Base-by-base conservation (phyloP, 2,113 vertebrate genomes). In the Bos indicus region DNA sequence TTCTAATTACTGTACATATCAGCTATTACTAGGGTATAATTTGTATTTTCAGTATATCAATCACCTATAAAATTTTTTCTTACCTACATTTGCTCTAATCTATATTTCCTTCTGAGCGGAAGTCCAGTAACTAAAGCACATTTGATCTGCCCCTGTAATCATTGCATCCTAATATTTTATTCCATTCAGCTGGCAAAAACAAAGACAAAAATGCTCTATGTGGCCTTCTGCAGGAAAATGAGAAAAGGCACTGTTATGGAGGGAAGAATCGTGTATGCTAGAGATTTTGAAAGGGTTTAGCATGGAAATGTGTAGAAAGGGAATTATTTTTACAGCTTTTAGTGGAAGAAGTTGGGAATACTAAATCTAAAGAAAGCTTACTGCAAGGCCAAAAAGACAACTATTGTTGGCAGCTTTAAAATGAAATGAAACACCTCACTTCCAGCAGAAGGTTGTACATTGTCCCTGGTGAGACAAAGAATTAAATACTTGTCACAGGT, bases 401-500 rank as follows among this genome's bases (percentile, higher is more conserved):
- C 98, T 84, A 93, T 56, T 94, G 82, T 97, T 97, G 95, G 96
- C 97, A 97, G 93, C 83, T 97, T 97, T 93, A 94, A 97, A 98
- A 93, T 98, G 96, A 98, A 97, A 95, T 46, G 81, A 93, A 98
- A 93, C 86, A 93, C 94, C 92, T 97, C 51, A 52, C 93, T 87
- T 95, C 77, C 83, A 89, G 46, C 83, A 97, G 93, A 98, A 97
- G 94, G 97, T 95, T 97, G 95, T 83, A 87, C 87, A 91, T 87
- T 93, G 88, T 98, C 98, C 93, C 97, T 96, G 95, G 95, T 77
- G 97, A 97, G 95, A 96, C 83, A 96, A 96, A 96, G 94, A 95
- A 98, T 97, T 98, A 97, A 97, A 97, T 97, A 96, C 95, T 96
- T 97, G 98, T 97, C 98, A 97, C 52, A 81, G 93, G 93, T 98